Base-by-base conservation (phyloP, 2,797 vertebrate species). In the Anguilla pacifica region DNA sequence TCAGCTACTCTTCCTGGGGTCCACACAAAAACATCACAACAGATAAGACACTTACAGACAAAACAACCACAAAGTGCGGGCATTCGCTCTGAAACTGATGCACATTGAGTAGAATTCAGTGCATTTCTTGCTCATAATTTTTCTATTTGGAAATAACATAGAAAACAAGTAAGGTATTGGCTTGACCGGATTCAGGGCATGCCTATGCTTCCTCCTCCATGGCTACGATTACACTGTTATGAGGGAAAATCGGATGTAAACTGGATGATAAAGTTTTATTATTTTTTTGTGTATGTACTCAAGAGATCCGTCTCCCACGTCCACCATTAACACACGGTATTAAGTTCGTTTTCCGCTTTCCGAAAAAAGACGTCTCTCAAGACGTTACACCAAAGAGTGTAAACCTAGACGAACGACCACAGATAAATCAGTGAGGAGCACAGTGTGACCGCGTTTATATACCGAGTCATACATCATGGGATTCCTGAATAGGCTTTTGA, bases 401-500 rank as follows among this genome's bases (percentile, higher is more conserved):
- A 82, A 82, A 51, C 25, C 79, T 49, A 82, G 43, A 51, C 3
- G 9, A 51, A 49, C 46, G 13, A 46, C 19, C 79, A 82, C 6
- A 19, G 74, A 39, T 79, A 79, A 43, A 79, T 46, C 74, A 79
- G 31, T 25, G 79, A 49, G 46, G n/a, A 46, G 46, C 79, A 51
- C 22, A n/a, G 46, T 82, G 79, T n/a, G 79, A 2, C 43, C 79
- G 7, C 46, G 79, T 51, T 49, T 51, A 82, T 82, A 31, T 82
- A 46, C 9, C 25, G 79, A 82, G 22, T n/a, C 10, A 35, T 25
- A 43, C 6, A 51, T 49, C 35, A 49, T 51, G 46, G 43, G 46
- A 82, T 46, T 82, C 35, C 22, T 82, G 46, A 25, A 25, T 19
- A n/a, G 46, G 46, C 79, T 82, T 46, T 82, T 82, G 79, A 82